Percentiles rank a stretch among this genome's conserved stretches.
These are phyloP conservation scores for Pachypeltis micranthus DNA, from an alignment of 1,140 invertebrate genomes.

Conservation along the genomic window DNA sequence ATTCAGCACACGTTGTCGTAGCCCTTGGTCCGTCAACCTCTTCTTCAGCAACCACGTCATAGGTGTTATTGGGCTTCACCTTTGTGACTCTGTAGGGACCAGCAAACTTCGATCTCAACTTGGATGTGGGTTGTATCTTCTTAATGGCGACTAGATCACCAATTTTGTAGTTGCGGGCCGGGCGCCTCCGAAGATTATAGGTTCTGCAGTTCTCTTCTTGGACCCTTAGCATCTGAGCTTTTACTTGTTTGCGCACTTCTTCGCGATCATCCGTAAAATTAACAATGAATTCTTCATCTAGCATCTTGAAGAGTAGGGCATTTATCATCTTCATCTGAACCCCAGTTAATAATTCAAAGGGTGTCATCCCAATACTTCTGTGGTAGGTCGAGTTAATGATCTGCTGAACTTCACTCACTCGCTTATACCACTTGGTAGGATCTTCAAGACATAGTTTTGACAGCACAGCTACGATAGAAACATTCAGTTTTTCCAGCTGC, in stretches of 20 bases:
- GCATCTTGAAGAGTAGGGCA: not conserved
- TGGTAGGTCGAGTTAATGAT: not conserved
- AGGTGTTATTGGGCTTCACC: not conserved
- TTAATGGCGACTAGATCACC: conserved; percentile 1
- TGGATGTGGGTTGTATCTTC: not conserved
- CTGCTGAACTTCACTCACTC: not conserved
- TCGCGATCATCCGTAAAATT: not conserved
- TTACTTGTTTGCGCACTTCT: not conserved
- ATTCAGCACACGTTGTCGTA: no score
- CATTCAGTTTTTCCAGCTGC: no score
- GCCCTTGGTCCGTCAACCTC: not conserved
- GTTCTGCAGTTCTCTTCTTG: not conserved
- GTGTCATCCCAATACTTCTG: not conserved
- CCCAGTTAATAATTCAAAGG: not conserved
- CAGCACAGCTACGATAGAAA: no score
- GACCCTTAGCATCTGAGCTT: not conserved
- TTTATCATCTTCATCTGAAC: not conserved
- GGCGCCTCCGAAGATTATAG: not conserved
- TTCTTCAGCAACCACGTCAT: not conserved
- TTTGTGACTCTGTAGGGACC: not conserved
- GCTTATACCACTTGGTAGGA: no score
- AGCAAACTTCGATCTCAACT: not conserved
- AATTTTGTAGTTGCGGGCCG: not conserved
- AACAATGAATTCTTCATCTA: not conserved
- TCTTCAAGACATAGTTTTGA: no score